Evolutionary conservation across 2,888 invertebrate genomes (phyloP).

Genomic region (Glomeris marginata): DNA sequence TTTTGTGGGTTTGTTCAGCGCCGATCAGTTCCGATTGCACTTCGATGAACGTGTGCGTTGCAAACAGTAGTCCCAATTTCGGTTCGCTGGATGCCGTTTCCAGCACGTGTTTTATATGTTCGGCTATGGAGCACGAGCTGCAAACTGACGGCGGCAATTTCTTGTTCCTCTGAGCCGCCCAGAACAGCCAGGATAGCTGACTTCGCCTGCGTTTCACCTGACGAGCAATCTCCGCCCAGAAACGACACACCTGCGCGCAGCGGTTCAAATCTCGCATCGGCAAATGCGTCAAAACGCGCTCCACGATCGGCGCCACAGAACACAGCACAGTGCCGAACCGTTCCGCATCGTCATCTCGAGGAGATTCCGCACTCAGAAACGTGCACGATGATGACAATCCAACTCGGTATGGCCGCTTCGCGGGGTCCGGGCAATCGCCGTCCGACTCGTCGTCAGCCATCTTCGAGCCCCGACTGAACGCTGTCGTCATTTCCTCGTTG

Average conservation of each 20-base stretch:
- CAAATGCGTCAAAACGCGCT: constrained; percentile 11
- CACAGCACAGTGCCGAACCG: constrained; percentile 6
- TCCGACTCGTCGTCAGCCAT: too few relatives aligned
- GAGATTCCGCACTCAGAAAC: too few relatives aligned
- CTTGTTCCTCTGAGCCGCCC: constrained; percentile 8
- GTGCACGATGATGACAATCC: too few relatives aligned
- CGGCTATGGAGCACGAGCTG: constrained; percentile 10
- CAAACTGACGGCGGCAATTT: constrained; percentile 12
- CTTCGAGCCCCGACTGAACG: too few relatives aligned
- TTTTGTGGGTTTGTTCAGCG: constrained; percentile 3
- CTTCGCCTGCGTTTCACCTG: constrained; percentile 9
- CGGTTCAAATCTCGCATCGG: constrained; percentile 9
- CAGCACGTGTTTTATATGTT: constrained; percentile 9
- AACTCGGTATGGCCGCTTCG: too few relatives aligned
- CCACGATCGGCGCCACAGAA: constrained; percentile 10
- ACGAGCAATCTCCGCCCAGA: constrained; percentile 5
- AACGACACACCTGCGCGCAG: constrained; percentile 10
- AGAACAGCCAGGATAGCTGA: constrained; percentile 9
- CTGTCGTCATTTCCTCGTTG: too few relatives aligned
- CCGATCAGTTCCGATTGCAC: constrained; percentile 3
- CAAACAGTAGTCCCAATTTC: constrained; percentile 11
- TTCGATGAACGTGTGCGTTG: constrained; percentile 11
- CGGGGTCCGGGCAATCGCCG: too few relatives aligned
- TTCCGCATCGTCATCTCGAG: too few relatives aligned
- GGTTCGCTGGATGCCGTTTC: constrained; percentile 8